Evolutionary conservation across 1,140 invertebrate species (phyloP).

Genomic region (Whitmania pigra): DNA sequence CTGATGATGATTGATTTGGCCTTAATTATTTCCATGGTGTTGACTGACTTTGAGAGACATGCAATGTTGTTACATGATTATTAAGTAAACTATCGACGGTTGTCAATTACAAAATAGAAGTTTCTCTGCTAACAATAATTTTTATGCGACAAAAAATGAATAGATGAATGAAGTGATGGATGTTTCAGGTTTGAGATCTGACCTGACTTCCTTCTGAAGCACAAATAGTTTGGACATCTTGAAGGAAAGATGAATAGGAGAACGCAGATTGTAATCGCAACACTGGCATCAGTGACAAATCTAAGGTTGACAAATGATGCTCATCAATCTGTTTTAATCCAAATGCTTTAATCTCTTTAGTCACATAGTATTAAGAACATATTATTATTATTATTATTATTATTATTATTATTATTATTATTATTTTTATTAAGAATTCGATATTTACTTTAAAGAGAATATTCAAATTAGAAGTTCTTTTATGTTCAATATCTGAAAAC

Average conservation of each 20-base stretch:
- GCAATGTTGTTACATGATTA: constrained; percentile 1
- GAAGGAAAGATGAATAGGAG: constrained; percentile 35
- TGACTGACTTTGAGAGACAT: not conserved
- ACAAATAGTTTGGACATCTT: constrained; percentile 24
- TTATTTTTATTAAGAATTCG: too few species aligned
- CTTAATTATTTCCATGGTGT: not conserved
- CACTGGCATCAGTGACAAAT: constrained; percentile 38
- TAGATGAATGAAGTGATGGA: not conserved
- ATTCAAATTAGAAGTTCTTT: not conserved
- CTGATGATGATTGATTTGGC: too few species aligned
- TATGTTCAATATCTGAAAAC: not conserved
- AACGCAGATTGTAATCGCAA: constrained; percentile 32
- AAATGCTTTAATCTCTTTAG: not conserved
- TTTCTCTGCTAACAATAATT: not conserved
- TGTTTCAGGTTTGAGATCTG: constrained; percentile 5
- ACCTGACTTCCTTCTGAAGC: constrained; percentile 19
- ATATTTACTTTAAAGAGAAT: not conserved
- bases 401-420: too few species aligned
- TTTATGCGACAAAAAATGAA: not conserved
- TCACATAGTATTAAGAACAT: not conserved
- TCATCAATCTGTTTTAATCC: too few species aligned
- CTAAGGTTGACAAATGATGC: constrained; percentile 30
- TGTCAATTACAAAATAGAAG: not conserved
- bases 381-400: too few species aligned
- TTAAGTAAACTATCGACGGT: not conserved